Evolutionary conservation across 2,888 invertebrate species (phyloP).

Genomic region (Machimus rusticus): DNA sequence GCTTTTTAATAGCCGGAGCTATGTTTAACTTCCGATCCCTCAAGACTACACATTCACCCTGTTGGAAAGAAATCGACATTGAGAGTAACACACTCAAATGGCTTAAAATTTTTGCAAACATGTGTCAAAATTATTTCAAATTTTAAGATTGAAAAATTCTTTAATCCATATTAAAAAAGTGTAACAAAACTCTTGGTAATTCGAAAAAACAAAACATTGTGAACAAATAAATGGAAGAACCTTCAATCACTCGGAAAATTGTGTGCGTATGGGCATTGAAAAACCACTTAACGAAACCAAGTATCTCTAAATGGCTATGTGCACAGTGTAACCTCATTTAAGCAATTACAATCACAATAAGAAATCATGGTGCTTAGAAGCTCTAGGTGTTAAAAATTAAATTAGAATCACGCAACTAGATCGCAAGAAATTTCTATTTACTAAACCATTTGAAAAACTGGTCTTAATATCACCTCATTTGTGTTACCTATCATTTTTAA

Average conservation of each 20-base stretch:
- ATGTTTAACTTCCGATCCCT: conserved; percentile 84
- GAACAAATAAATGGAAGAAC: conserved; percentile 44
- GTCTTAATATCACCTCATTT: background rate
- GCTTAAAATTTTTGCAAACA: conserved; percentile 38
- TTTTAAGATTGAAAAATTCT: conserved; percentile 13
- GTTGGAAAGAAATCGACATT: conserved; percentile 48
- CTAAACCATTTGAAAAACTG: background rate
- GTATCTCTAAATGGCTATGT: conserved; percentile 42
- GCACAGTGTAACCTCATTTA: conserved; percentile 45
- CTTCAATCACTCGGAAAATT: conserved; percentile 45
- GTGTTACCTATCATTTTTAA: background rate
- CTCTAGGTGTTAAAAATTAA: conserved; percentile 9
- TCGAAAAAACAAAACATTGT: conserved; percentile 43
- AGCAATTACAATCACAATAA: conserved; percentile 9
- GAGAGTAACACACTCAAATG: background rate
- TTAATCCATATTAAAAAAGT: conserved; percentile 37
- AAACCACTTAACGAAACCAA: conserved; percentile 40
- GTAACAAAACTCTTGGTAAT: conserved; percentile 37
- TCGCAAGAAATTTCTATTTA: background rate
- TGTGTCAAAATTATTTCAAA: conserved; percentile 27
- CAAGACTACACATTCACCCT: conserved; percentile 79
- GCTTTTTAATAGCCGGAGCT: conserved; percentile 86
- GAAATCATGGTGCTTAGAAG: conserved; percentile 26
- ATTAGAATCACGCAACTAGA: background rate
- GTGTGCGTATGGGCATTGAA: conserved; percentile 43